Evolutionary conservation across 2,113 vertebrate species (phyloP).

Genomic region (Tonatia bakeri): DNA sequence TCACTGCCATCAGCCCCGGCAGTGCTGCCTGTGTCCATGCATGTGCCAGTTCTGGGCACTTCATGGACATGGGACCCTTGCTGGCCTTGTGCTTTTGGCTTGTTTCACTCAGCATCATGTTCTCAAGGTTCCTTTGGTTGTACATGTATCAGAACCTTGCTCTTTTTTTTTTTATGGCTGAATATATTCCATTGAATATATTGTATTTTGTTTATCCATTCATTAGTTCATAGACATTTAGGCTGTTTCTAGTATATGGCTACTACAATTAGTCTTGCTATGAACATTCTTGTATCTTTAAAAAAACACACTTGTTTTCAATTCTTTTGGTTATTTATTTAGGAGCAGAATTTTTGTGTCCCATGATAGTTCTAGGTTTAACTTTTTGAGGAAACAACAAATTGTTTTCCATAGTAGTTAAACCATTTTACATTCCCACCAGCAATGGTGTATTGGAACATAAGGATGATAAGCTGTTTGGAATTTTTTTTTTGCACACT

Average conservation of each 20-base stretch:
- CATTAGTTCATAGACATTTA: not conserved
- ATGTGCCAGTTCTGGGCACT: not conserved
- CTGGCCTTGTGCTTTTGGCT: not conserved
- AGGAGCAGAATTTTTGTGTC: not conserved
- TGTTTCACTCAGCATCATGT: not conserved
- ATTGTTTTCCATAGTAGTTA: not conserved
- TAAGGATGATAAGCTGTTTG: not conserved
- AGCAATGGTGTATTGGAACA: not conserved
- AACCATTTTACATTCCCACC: not conserved
- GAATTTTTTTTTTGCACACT: not conserved
- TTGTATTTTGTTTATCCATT: not conserved
- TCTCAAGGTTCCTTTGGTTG: not conserved
- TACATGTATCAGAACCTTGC: not conserved
- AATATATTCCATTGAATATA: not conserved
- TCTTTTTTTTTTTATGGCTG: not conserved
- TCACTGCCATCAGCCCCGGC: rapidly evolving
- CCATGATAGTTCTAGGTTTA: not conserved
- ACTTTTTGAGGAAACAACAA: not conserved
- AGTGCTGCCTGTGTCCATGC: not conserved
- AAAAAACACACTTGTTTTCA: not conserved
- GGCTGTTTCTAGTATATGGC: not conserved
- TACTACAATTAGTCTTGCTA: not conserved
- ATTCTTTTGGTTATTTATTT: not conserved
- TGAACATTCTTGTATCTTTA: not conserved
- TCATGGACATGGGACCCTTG: not conserved